Evolutionary conservation across 2,888 invertebrate genomes (phyloP).

Genomic region (Lithophane ornitopus): DNA sequence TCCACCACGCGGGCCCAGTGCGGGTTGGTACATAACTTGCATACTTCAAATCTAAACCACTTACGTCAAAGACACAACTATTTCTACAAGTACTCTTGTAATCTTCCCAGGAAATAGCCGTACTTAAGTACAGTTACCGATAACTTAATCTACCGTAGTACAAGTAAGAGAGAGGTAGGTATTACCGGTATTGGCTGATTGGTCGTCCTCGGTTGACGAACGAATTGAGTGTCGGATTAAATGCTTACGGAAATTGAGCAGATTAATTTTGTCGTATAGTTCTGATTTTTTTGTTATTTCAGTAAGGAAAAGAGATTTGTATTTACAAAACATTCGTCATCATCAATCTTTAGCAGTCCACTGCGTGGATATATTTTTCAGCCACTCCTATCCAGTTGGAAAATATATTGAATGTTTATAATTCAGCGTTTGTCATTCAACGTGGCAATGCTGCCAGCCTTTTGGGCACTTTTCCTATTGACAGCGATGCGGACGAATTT

Average conservation of each 20-base stretch:
- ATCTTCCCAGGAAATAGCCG: not conserved
- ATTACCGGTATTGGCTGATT: conserved; percentile 7
- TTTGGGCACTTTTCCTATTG: no score
- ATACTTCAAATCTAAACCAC: not conserved
- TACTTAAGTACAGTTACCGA: conserved; percentile 22
- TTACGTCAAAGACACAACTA: not conserved
- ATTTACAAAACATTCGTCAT: no score
- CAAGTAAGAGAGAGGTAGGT: not conserved
- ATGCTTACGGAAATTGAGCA: conserved; percentile 10
- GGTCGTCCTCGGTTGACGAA: not conserved
- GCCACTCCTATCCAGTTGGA: no score
- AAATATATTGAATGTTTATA: no score
- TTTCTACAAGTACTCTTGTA: conserved; percentile 6
- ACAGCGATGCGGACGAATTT: no score
- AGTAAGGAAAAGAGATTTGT: no score
- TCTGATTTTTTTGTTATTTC: not conserved
- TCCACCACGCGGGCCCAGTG: no score
- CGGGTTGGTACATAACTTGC: no score
- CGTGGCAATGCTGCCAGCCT: no score
- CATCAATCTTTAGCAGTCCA: no score
- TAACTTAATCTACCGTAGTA: conserved; percentile 39
- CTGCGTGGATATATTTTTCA: no score
- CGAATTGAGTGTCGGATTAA: conserved; percentile 30
- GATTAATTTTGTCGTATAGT: conserved; percentile 11
- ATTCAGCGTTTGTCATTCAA: no score